These are phyloP conservation scores for Sula dactylatra DNA, from an alignment of 2,113 vertebrate genomes.

Conservation along the genomic window DNA sequence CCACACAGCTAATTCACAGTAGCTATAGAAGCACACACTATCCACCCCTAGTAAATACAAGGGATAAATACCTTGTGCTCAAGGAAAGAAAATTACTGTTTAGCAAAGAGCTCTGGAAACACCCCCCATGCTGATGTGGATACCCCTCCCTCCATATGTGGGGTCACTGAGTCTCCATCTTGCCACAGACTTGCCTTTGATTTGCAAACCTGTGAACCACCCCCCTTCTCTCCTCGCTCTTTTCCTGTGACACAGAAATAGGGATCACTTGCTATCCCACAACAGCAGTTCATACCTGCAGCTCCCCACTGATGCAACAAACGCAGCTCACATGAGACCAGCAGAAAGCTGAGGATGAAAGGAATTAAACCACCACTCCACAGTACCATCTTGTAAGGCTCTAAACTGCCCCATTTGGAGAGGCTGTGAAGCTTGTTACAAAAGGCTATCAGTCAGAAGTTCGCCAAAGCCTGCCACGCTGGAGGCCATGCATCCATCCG, in stretches of 20 bases:
- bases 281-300: background rate
- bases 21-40: background rate
- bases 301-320: background rate
- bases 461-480: background rate
- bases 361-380: background rate
- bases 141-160: too few species aligned
- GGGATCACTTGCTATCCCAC: background rate
- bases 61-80: background rate
- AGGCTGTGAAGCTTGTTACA: background rate
- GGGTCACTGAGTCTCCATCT: background rate
- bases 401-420: background rate
- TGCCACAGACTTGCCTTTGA: background rate
- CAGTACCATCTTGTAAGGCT: background rate
- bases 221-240: background rate
- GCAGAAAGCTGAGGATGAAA: background rate
- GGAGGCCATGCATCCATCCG: background rate
- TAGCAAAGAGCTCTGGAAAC: background rate
- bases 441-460: background rate
- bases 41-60: background rate
- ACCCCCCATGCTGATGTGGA: background rate
- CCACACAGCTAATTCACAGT: background rate
- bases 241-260: background rate
- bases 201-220: background rate
- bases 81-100: background rate
- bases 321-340: rapidly evolving